Base-by-base conservation (phyloP, 2,888 invertebrate genomes). In the Schizaphis graminum region DNA sequence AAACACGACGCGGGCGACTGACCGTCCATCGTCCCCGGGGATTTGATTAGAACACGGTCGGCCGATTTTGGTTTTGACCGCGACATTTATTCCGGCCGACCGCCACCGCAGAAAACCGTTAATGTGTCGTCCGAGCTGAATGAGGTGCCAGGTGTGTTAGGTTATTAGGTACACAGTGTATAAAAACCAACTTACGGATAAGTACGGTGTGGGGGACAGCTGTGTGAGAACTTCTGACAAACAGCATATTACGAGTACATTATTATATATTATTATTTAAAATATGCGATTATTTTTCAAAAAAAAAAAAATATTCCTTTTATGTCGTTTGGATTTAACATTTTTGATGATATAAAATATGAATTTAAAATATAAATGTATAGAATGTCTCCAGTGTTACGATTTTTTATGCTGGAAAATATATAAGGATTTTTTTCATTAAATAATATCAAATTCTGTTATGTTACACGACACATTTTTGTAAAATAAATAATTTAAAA, bases 41-140 rank as follows among this genome's bases (percentile, higher is more conserved):
- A 88, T 53, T 88, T 41, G 92, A 92, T 88, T 88, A 88, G 67
- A 92, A 92, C 67, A 77, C 67, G 92, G 87, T 67, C 67, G 67
- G 53, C 87, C 35, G 88, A 53, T 41, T 88, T 92, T 28, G 87
- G 87, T 88, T 92, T 92, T 35, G 92, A 88, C 87, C 88, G 61
- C 87, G 87, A 67, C 67, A 67, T 87, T 87, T 92, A 88, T 92
- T 87, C 67, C 92, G 2, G 87, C 49, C 61, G 92, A 67, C 91
- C 91, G 86, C 57, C 28, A 26, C 21, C 35, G 77, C 77, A 35
- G 35, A 77, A 92, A 67, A 41, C 92, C 49, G 61, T 92, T 87
- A 88, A 92, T 41, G 61, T 41, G 61, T 49, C 41, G 28, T 49
- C 49, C 67, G 28, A 35, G 8, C 41, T 41, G 87, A 88, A 67